Percentiles rank a stretch among this genome's conserved stretches.
Evolutionary conservation across 2,797 vertebrate species (phyloP).

Genomic region (Peromyscus nudipes): DNA sequence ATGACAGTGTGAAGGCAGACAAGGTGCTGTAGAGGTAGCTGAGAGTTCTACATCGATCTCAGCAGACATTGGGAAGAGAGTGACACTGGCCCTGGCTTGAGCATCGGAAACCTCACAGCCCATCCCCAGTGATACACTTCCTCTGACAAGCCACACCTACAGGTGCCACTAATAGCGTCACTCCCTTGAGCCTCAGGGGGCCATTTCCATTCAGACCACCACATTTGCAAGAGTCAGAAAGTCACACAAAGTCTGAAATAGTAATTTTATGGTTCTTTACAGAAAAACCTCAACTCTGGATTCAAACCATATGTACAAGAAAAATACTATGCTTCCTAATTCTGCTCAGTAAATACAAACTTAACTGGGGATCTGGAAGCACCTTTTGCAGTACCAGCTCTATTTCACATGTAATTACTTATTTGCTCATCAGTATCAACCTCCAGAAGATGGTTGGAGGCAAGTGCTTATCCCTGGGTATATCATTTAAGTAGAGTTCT

Average conservation of each 20-base stretch:
- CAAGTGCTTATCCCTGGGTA: background rate
- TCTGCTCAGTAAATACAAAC: background rate
- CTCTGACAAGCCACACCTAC: background rate
- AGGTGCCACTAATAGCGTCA: background rate
- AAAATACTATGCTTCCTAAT: background rate
- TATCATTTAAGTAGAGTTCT: background rate
- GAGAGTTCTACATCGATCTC: background rate
- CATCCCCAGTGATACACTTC: background rate
- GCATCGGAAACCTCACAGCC: background rate
- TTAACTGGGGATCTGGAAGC: background rate
- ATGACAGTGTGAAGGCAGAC: background rate
- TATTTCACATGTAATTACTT: background rate
- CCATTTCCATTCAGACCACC: background rate
- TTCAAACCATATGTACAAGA: background rate
- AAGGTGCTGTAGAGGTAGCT: background rate
- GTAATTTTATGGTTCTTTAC: background rate
- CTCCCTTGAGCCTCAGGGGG: background rate
- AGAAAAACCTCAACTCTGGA: background rate
- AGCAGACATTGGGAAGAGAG: background rate
- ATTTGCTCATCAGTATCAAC: background rate
- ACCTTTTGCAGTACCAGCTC: background rate
- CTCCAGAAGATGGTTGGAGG: background rate
- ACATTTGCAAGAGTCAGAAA: background rate
- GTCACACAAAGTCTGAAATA: slow-evolving; percentile 19
- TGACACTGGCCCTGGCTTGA: too few species aligned